Evolutionary conservation across 2,888 invertebrate species (phyloP).

Genomic region (Caprella mutica): DNA sequence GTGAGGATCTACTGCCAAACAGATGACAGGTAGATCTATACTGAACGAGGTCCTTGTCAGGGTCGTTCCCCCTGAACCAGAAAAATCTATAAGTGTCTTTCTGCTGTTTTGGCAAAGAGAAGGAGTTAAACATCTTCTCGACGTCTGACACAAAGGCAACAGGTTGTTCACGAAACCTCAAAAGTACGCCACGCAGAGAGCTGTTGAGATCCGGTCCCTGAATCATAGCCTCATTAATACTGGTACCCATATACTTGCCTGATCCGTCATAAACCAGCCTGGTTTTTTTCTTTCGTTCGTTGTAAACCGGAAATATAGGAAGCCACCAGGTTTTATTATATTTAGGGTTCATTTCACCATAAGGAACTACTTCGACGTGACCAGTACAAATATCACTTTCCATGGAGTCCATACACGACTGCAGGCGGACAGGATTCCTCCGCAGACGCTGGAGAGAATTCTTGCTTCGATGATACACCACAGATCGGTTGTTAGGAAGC

Average conservation of each 20-base stretch:
- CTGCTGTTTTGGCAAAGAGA: not conserved
- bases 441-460: too few relatives aligned
- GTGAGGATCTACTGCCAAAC: not conserved
- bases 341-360: too few relatives aligned
- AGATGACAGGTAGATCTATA: not conserved
- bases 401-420: too few relatives aligned
- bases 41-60: not conserved
- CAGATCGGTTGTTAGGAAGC: too few relatives aligned
- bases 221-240: not conserved
- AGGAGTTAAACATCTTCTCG: not conserved
- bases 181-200: not conserved
- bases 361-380: too few relatives aligned
- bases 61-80: not conserved
- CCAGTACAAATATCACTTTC: too few relatives aligned
- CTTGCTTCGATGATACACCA: too few relatives aligned
- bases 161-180: not conserved
- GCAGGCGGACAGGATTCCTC: too few relatives aligned
- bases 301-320: too few relatives aligned
- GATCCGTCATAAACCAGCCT: not conserved
- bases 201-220: not conserved
- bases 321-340: too few relatives aligned
- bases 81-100: not conserved
- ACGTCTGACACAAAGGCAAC: not conserved
- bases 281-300: not conserved
- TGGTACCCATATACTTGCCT: not conserved